Base-by-base conservation (phyloP, 1,140 invertebrate species). In the Zaprionus inermis region DNA sequence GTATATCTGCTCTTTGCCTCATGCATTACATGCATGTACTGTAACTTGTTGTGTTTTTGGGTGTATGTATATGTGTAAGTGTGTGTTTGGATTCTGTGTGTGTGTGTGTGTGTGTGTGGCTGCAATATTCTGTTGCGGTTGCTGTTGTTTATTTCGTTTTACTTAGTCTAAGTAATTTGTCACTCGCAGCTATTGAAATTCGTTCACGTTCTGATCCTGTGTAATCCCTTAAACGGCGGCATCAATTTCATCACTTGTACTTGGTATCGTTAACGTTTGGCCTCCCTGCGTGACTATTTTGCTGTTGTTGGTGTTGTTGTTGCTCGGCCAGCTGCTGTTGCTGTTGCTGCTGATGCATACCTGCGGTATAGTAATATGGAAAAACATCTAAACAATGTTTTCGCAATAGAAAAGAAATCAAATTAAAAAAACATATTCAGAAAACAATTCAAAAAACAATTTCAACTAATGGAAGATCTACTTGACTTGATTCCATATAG, bases 311-410 rank as follows among this genome's bases (percentile, higher is more conserved):
- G 36, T 85, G 76, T 49, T 60, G 69, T 36, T 78, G 67, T 46
- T 72, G 72, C 28, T 76, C 71, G 32, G 30, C 46, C 6, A 56
- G 38, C 20, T 74, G 71, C 52, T 84, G 75, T 49, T 68, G 66
- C 22, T 73, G 59, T 41, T 67, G 72, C n/a, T 76, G 74, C 20
- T 79, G 78, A 5, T 60, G 72, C 66, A 70, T 65, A 86, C 86
- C 85, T 90, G 86, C 54, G 22, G 54, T 76, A 77, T 74, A 90
- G 64, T 81, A 85, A 86, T 81, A 90, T 79, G 77, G 79, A 86
- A 90, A 90, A 90, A 81, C 85, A 90, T 90, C 85, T 90, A 28
- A 57, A 72, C 56, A 89, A 84, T 89, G 85, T 90, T 89, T 89
- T 84, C 54, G 18, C 38, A 64, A 81, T 76, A 63, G 38, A 72